Base-by-base conservation (phyloP, 1,140 invertebrate genomes). In the Venturia canescens region DNA sequence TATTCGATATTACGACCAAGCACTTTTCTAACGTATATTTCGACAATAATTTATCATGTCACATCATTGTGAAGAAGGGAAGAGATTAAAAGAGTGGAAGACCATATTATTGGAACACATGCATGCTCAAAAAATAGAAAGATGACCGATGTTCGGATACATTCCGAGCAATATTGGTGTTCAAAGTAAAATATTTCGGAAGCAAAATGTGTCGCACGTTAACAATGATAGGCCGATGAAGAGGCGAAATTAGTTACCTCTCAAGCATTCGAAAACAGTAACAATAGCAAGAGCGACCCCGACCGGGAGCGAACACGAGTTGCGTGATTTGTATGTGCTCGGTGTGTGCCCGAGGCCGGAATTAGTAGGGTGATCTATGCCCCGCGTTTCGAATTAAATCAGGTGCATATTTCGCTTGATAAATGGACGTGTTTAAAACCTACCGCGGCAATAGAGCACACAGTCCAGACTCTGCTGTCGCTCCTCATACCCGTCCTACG, bases 381-480 rank as follows among this genome's bases (percentile, higher is more conserved):
- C 50, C 72, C 80, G 76, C 80, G 80, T 84, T 78, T 57, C 38
- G 50, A 63, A 84, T 84, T 82, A 79, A 84, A 84, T 84, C 83
- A 84, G 83, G 83, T 81, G 83, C 83, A 84, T 82, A 81, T 82
- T 82, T 80, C 80, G 48, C 63, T 34, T 80, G 80, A 81, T 82
- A 81, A 84, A 84, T 84, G 78, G 63, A 67, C 60, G 60, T 69
- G 48, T 76, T 69, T 69, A 81, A 72, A 57, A 31, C 38, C 38
- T 44, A 81, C 57, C 48, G 69, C 75, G 75, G 60, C 34, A 44
- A 38, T 31, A 69, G n/a, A 78, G 60, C 66, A 23, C 31, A 69
- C 38, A 50, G 60, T 60, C 48, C 63, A 31, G 29, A 27, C 53
- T 57, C 60, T 63, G 63, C 53, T 53, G 27, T 29, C 27, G 2